phyloP scores from a whole-genome alignment of 2,888 invertebrate genomes.

The Cosmorhoe ocellata region DNA sequence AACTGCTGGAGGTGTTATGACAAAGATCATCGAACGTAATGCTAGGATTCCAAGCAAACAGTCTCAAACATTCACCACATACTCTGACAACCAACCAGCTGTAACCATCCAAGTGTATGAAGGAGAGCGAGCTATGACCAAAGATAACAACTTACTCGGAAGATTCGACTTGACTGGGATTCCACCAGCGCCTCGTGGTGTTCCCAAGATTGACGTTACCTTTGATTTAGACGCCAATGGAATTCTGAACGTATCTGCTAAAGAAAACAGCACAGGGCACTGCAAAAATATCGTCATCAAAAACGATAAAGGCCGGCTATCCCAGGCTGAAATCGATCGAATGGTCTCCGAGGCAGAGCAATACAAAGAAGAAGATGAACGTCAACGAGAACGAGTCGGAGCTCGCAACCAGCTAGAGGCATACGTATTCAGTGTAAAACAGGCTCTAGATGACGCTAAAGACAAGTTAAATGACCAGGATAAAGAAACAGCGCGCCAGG shows the following conservation, averaged over 20 bases:
- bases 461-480: constrained; percentile 85
- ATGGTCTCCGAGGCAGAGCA: constrained; percentile 89
- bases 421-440: constrained; percentile 87
- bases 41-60: constrained; percentile 87
- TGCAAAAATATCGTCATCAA: constrained; percentile 90
- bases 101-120: constrained; percentile 89
- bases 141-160: constrained; percentile 87
- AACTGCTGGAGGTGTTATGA: constrained; percentile 91
- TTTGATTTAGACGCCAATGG: constrained; percentile 91
- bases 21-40: constrained; percentile 88
- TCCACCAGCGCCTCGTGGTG: constrained; percentile 86
- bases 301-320: constrained; percentile 91
- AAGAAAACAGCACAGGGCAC: constrained; percentile 85
- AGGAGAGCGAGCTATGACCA: constrained; percentile 91
- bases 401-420: constrained; percentile 88
- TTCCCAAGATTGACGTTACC: constrained; percentile 86
- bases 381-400: constrained; percentile 85
- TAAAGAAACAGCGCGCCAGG: constrained; percentile 77
- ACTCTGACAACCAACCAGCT: constrained; percentile 90
- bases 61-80: constrained; percentile 89
- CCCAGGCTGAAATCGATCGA: constrained; percentile 90
- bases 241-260: constrained; percentile 92
- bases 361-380: constrained; percentile 88
- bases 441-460: constrained; percentile 84
- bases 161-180: constrained; percentile 86